These are phyloP conservation scores for Rhingia campestris DNA, from an alignment of 2,888 invertebrate species.

Conservation along the genomic window DNA sequence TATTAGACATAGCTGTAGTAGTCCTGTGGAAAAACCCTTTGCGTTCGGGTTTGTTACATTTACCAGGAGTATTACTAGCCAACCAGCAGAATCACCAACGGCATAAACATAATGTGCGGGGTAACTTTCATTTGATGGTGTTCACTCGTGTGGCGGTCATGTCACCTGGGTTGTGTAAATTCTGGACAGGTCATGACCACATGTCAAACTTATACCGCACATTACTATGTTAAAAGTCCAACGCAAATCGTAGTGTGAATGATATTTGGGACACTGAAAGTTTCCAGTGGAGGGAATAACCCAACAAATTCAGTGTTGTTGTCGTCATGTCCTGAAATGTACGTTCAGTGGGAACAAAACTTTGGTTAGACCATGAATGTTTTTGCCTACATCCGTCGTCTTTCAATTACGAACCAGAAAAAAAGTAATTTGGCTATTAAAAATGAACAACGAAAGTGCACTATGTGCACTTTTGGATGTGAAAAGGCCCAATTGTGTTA, in stretches of 20 bases:
- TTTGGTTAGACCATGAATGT: constrained; percentile 29
- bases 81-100: neutral
- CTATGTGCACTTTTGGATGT: too few relatives aligned
- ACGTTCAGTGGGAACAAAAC: constrained; percentile 16
- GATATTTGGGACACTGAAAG: constrained; percentile 37
- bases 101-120: constrained; percentile 15
- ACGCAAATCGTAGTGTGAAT: constrained; percentile 37
- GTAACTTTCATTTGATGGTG: constrained; percentile 50
- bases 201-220: constrained; percentile 61
- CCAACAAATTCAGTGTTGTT: constrained; percentile 4
- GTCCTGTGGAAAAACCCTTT: constrained; percentile 32
- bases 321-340: constrained; percentile 31
- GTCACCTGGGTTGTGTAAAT: constrained; percentile 65
- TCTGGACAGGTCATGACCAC: constrained; percentile 68
- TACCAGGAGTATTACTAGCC: neutral
- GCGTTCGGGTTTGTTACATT: constrained; percentile 7
- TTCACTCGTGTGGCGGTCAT: constrained; percentile 43
- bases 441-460: too few relatives aligned
- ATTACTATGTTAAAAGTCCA: constrained; percentile 51
- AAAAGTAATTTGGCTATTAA: neutral
- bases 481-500: too few relatives aligned
- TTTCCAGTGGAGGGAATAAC: constrained; percentile 17
- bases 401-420: constrained; percentile 9
- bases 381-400: constrained; percentile 1
- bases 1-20: constrained; percentile 26